These are phyloP conservation scores for Cynocephalus volans DNA, from an alignment of 2,113 vertebrate genomes.

Conservation along the genomic window DNA sequence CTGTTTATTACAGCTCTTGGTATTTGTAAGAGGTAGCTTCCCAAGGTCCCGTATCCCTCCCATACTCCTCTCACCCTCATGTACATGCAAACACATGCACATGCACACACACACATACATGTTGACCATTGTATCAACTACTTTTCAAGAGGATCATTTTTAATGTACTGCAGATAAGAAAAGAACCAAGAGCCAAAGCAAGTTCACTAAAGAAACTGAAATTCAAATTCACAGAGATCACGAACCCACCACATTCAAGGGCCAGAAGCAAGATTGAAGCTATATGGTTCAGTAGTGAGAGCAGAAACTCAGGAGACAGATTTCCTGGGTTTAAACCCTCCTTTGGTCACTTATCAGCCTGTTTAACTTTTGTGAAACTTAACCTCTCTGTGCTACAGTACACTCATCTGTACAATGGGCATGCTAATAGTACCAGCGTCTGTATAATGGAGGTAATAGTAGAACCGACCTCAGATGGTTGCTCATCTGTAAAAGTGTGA, in stretches of 20 bases:
- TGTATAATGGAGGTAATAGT: background rate
- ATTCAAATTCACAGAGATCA: background rate
- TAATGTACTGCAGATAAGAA: background rate
- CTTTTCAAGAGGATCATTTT: background rate
- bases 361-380: background rate
- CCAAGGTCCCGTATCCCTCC: background rate
- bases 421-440: background rate
- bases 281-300: background rate
- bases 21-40: background rate
- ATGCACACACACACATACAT: accelerated
- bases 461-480: background rate
- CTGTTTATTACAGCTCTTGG: background rate
- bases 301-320: background rate
- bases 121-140: background rate
- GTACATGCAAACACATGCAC: too few species aligned
- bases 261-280: background rate
- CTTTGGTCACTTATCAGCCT: background rate
- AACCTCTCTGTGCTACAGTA: background rate
- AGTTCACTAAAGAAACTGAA: background rate
- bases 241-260: background rate
- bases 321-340: background rate
- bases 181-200: background rate
- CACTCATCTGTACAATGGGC: background rate
- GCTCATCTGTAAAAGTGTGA: background rate
- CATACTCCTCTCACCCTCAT: background rate